Evolutionary conservation across 1,140 invertebrate species (phyloP).

Genomic region (Drosophila leontia): DNA sequence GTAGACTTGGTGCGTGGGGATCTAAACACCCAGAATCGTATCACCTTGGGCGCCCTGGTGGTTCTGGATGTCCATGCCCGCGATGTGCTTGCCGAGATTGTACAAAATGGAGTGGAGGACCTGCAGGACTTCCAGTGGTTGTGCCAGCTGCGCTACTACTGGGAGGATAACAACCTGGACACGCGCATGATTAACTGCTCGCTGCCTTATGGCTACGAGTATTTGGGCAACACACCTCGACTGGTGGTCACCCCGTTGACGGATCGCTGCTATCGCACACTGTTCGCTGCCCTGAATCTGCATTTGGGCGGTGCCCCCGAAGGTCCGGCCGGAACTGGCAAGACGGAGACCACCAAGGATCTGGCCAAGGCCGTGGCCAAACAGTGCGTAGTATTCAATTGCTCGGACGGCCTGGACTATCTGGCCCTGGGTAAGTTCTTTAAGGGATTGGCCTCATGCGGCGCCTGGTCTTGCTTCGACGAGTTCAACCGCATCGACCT

Average conservation of each 20-base stretch:
- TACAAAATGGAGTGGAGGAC: constrained; percentile 88
- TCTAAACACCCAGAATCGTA: constrained; percentile 94
- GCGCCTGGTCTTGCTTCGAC: constrained; percentile 99
- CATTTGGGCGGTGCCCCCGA: constrained; percentile 95
- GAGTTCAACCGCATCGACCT: constrained; percentile 96
- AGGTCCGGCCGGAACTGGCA: constrained; percentile 97
- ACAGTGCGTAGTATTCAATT: constrained; percentile 98
- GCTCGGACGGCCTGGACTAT: constrained; percentile 96
- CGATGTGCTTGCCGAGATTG: constrained; percentile 92
- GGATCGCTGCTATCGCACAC: constrained; percentile 96
- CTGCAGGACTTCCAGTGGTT: constrained; percentile 96
- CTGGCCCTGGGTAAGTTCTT: constrained; percentile 98
- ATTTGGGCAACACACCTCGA: constrained; percentile 95
- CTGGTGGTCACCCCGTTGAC: constrained; percentile 96
- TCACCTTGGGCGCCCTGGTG: constrained; percentile 94
- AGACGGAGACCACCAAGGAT: constrained; percentile 98
- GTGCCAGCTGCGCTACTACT: constrained; percentile 96
- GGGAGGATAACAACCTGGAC: constrained; percentile 91
- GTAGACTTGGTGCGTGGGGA: constrained; percentile 94
- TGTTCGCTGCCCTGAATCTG: constrained; percentile 95
- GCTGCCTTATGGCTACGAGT: constrained; percentile 97
- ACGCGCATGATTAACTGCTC: constrained; percentile 97
- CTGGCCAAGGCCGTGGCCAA: constrained; percentile 98
- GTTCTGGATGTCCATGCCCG: constrained; percentile 96
- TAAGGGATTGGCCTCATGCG: constrained; percentile 97